A percentile compares a stretch with the other conserved stretches of the same genome.
Evolutionary conservation across 2,888 invertebrate species (phyloP).

Genomic region (Drosophila cracens): DNA sequence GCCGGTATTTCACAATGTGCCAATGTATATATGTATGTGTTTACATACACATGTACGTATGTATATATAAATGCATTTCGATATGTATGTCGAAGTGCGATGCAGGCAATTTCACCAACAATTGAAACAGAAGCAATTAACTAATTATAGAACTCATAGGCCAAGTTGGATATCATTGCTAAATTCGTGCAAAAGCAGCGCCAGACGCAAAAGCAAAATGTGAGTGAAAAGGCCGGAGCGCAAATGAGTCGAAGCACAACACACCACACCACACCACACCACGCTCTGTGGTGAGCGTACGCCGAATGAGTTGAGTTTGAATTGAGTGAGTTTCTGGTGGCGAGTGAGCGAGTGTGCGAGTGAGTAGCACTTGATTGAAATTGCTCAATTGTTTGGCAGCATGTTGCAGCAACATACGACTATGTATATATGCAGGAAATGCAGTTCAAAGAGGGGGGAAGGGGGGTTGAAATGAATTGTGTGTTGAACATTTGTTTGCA

Average conservation of each 20-base stretch:
- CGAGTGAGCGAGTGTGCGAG: background rate
- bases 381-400: slow-evolving; percentile 7
- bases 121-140: slow-evolving; percentile 61
- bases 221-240: slow-evolving; percentile 1
- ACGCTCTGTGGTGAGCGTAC: slow-evolving; percentile 30
- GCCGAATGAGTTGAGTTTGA: slow-evolving; percentile 2
- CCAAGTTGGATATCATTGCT: slow-evolving; percentile 26
- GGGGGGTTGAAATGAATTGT: too few relatives aligned
- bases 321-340: slow-evolving; percentile 4
- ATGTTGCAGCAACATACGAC: slow-evolving; percentile 27
- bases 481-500: background rate
- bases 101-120: slow-evolving; percentile 58
- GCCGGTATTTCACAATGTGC: slow-evolving; percentile 47
- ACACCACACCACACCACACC: slow-evolving; percentile 33
- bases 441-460: background rate
- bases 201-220: background rate
- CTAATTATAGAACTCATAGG: slow-evolving; percentile 64
- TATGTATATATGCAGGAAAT: background rate
- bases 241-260: background rate
- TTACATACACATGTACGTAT: background rate
- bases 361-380: slow-evolving; percentile 1
- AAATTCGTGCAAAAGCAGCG: slow-evolving; percentile 1
- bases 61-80: background rate
- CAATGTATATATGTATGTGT: background rate
- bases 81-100: background rate